Base-by-base conservation (phyloP, 2,888 invertebrate species). In the Eueremaeus valkanovi region DNA sequence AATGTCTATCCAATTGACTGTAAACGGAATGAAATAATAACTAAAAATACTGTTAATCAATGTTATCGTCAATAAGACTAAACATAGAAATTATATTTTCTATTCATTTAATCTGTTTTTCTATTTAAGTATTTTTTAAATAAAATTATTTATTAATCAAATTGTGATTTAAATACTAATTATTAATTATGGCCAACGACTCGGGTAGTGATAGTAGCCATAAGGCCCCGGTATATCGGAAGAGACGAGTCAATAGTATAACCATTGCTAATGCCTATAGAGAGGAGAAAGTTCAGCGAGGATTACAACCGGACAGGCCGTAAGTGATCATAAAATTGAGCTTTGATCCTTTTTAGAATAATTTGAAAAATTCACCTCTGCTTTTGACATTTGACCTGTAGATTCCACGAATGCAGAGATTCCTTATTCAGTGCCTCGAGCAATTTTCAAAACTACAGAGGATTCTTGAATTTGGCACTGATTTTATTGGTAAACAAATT, bases 341-440 rank as follows among this genome's bases (percentile, higher is more conserved):
- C n/a, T 8, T 55, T 55, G 5, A 21, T 29, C 3, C 11, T 45
- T 36, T 29, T 27, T 27, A n/a, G 16, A 21, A 45, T 29, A 29
- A 36, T 9, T 68, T 18, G 13, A 33, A n/a, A n/a, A n/a, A n/a
- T n/a, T n/a, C n/a, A n/a, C n/a, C 21, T 36, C 18, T 45, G 9
- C 3, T 36, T 36, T 68, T 31, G 66, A 31, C 3, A 16, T 36
- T 68, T 31, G 66, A 31, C 21, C 29, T 21, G 1, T 75, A 75
- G 72, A 24, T 55, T 61, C 16, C 77, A 77, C 80, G 79, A 80
- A 49, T 93, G 92, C 42, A 88, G 93, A 82, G 97, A 97, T 85
- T 97, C 96, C 0, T 84, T 97, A 61, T 94, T 99, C 84, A 96
- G 96, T 80, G 95, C 95, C 89, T 92, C 92, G 80, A 85, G 85